phyloP scores from a whole-genome alignment of 2,113 vertebrate species.

The Solea senegalensis region DNA sequence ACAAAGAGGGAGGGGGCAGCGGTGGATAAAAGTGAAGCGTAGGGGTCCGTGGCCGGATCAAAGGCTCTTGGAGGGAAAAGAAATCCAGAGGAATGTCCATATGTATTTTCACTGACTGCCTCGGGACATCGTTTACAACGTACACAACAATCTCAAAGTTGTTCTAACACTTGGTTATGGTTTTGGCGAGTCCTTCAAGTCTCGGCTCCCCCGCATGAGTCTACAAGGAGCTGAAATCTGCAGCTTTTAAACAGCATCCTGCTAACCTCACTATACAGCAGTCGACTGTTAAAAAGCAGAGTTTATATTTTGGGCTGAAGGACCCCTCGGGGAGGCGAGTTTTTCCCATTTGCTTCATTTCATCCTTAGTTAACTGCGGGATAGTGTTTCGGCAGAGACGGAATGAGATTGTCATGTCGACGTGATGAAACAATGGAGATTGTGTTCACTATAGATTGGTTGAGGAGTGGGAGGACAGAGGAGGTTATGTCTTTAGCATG shows the following conservation, averaged over 20 bases:
- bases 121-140: constrained; percentile 52
- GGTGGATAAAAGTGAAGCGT: constrained; percentile 7
- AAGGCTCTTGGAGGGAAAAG: constrained; percentile 29
- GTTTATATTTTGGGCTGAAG: constrained; percentile 43
- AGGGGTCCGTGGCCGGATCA: constrained; percentile 47
- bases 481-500: constrained; percentile 63
- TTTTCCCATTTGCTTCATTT: constrained; percentile 35
- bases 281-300: constrained; percentile 30
- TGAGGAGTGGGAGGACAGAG: constrained; percentile 51
- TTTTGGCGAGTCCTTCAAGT: constrained; percentile 52
- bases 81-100: constrained; percentile 44
- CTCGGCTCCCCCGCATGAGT: constrained; percentile 21
- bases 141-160: constrained; percentile 45
- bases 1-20: constrained; percentile 7
- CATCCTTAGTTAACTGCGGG: constrained; percentile 35
- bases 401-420: constrained; percentile 48
- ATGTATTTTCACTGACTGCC: constrained; percentile 63
- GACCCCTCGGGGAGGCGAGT: constrained; percentile 22
- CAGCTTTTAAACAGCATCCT: constrained; percentile 27
- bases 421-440: constrained; percentile 59
- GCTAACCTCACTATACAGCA: not conserved
- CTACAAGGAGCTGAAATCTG: constrained; percentile 38
- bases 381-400: constrained; percentile 33
- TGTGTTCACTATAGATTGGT: constrained; percentile 38
- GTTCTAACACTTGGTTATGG: constrained; percentile 43